A percentile compares a stretch with the other conserved stretches of the same genome.
phyloP scores from a whole-genome alignment of 2,888 invertebrate genomes.

The Formica aserva region DNA sequence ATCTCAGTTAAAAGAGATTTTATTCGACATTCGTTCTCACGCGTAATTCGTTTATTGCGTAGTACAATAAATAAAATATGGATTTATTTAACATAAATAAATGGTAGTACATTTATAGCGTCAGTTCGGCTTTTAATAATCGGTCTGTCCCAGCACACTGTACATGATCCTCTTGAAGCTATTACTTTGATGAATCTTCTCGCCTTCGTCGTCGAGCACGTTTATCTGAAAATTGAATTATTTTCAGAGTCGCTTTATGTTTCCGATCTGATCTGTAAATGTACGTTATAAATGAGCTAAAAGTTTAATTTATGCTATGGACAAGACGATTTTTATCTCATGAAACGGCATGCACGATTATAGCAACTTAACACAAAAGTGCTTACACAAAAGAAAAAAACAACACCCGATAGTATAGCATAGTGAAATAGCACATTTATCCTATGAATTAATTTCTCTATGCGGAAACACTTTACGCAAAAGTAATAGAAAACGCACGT shows the following conservation, averaged over 20 bases:
- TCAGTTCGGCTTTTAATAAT: constrained; percentile 85
- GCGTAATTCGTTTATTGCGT: constrained; percentile 51
- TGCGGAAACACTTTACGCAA: constrained; percentile 39
- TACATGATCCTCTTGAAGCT: constrained; percentile 97
- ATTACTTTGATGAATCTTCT: constrained; percentile 95
- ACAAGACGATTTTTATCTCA: not conserved
- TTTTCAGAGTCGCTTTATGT: not conserved
- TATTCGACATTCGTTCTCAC: constrained; percentile 43
- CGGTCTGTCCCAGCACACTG: constrained; percentile 93
- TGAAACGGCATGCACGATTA: constrained; percentile 14
- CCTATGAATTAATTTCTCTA: constrained; percentile 33
- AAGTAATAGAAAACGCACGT: constrained; percentile 70
- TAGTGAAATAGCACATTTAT: not conserved
- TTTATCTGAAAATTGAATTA: constrained; percentile 87
- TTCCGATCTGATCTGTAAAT: not conserved
- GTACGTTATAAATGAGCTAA: constrained; percentile 2
- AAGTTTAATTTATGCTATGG: not conserved
- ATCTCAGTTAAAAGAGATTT: not conserved
- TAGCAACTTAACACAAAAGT: not conserved
- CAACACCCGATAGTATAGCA: not conserved
- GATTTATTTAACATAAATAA: constrained; percentile 76
- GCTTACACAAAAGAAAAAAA: not conserved
- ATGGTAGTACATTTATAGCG: constrained; percentile 72
- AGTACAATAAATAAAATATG: constrained; percentile 79
- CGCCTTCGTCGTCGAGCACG: constrained; percentile 90